Conservation (phyloP, 2,888 invertebrate species). For the Smittia aterrima region DNA sequence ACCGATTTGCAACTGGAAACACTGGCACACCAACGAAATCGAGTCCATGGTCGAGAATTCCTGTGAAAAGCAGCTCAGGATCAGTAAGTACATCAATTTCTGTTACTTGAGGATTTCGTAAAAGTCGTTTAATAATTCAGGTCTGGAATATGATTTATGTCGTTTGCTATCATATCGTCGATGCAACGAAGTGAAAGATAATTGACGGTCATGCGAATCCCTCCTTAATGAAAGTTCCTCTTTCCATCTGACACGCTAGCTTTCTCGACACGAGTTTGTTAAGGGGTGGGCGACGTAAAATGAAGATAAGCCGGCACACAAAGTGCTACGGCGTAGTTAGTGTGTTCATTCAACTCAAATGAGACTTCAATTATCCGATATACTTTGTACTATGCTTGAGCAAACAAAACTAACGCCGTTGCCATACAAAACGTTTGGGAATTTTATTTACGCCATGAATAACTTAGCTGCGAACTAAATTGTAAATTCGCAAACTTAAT, state of each 20-base stretch:
- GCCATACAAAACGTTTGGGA: no score
- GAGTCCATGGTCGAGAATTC: constrained; percentile 40
- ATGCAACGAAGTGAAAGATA: not conserved
- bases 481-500: no score
- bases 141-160: no score
- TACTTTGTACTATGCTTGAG: no score
- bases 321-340: not conserved
- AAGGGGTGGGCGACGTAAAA: not conserved
- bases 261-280: not conserved
- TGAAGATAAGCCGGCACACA: not conserved
- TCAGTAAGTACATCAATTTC: constrained; percentile 28
- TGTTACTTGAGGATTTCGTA: not conserved
- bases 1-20: constrained; percentile 33
- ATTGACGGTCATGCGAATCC: constrained; percentile 24
- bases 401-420: no score
- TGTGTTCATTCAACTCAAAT: constrained; percentile 19
- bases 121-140: not conserved
- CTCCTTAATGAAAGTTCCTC: not conserved
- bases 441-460: not conserved
- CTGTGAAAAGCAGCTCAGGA: constrained; percentile 29
- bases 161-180: no score
- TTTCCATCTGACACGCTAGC: not conserved
- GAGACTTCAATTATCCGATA: not conserved
- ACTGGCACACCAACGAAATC: constrained; percentile 18
- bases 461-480: not conserved